Base-by-base conservation (phyloP, 2,113 vertebrate genomes). In the Empidonax alnorum region DNA sequence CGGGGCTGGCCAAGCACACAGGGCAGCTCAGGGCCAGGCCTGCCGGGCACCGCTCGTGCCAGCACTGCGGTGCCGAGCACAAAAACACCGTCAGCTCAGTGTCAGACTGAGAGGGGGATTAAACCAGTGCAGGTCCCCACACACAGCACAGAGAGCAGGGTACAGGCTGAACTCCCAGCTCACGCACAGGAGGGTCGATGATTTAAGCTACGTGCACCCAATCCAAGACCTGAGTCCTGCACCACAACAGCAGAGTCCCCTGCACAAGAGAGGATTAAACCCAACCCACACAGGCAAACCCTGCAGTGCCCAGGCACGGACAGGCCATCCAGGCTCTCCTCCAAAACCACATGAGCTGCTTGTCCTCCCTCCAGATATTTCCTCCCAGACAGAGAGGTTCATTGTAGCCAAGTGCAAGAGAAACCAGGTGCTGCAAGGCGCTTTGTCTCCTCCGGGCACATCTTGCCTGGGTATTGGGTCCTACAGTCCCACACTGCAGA, bases 181-280 rank as follows among this genome's bases (percentile, higher is more conserved):
- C 5, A 0, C 52, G 8, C 1, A 0, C 6, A 16, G 44, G 11
- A 35, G 4, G 13, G 50, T 3, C 30, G 31, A 6, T 25, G 13
- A 12, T 63, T 79, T 19, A 9, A 52, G 20, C 14, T 30, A 0
- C 31, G 0, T 0, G 0, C 1, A 20, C 11, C 35, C 15, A 1
- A 1, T 4, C 18, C 14, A 5, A 35, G 13, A 17, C 12, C 17
- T 1, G 0, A 52, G 17, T 14, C 30, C n/a, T 41, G 39, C 71
- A 24, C 7, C 56, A 22, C 27, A 17, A 6, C 33, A 47, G 46
- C 31, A 66, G 61, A 69, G 41, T 81, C 15, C 16, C 24, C 55
- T 49, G 9, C 4, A 52, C 12, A 4, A 5, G 25, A 7, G 2
- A 44, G 66, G 23, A 52, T 50, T 23, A 50, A 80, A 63, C 13